These are phyloP conservation scores for Vombatus ursinus DNA, from an alignment of 2,113 vertebrate species.

Conservation along the genomic window DNA sequence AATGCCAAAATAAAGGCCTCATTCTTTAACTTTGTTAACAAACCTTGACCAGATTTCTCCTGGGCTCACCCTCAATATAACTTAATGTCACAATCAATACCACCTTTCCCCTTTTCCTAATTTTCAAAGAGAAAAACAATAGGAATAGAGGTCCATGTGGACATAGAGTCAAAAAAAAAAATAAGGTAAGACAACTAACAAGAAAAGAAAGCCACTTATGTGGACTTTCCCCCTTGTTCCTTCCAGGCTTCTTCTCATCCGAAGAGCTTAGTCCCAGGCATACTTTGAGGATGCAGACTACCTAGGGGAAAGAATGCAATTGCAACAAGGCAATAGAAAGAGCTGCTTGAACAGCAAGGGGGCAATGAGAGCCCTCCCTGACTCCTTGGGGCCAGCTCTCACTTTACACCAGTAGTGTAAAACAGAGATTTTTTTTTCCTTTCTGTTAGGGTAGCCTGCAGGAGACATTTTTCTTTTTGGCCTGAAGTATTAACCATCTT, in stretches of 20 bases:
- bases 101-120: neutral
- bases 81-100: neutral
- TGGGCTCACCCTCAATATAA: neutral
- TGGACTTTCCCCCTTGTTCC: neutral
- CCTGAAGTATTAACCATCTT: neutral
- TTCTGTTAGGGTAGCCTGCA: neutral
- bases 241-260: neutral
- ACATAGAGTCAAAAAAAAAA: neutral
- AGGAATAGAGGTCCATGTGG: neutral
- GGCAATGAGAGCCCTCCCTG: neutral
- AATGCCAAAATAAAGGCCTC: neutral
- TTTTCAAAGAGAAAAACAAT: neutral
- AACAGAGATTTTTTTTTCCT: neutral
- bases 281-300: neutral
- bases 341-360: neutral
- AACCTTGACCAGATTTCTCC: neutral
- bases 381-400: neutral
- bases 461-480: slow-evolving; percentile 1
- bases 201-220: neutral
- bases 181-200: neutral
- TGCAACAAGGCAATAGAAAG: neutral
- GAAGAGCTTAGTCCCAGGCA: neutral
- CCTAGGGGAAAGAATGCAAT: neutral
- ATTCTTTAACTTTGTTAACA: neutral
- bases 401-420: neutral